A percentile compares a stretch with the other conserved stretches of the same genome.
Evolutionary conservation across 1,140 invertebrate species (phyloP).

Genomic region (Drosophila leontia): DNA sequence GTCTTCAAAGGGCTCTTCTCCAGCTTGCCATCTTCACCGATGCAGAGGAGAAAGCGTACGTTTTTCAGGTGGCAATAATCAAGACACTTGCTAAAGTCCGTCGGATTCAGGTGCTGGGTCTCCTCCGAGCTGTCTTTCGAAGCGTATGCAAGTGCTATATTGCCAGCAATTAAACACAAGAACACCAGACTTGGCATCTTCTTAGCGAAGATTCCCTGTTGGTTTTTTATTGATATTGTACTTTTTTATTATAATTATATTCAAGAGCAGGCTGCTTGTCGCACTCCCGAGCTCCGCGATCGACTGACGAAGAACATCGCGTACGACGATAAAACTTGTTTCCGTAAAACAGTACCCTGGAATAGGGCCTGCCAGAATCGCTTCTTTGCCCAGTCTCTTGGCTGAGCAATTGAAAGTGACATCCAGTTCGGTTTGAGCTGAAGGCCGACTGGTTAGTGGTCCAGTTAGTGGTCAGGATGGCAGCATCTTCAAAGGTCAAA

Average conservation of each 20-base stretch:
- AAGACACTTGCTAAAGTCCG: conserved; percentile 13
- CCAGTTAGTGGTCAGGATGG: conserved; percentile 11
- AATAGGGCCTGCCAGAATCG: conserved; percentile 31
- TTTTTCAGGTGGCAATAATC: conserved; percentile 43
- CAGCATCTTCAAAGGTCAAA: conserved; percentile 9
- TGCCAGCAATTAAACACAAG: conserved; percentile 15
- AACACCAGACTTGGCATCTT: conserved; percentile 26
- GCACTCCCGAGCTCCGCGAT: conserved; percentile 24
- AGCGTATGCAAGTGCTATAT: conserved; percentile 17
- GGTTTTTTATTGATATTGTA: not conserved
- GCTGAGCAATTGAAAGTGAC: not conserved
- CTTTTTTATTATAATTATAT: not conserved
- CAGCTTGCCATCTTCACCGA: conserved; percentile 10
- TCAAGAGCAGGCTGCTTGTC: conserved; percentile 37
- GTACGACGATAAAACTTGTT: conserved; percentile 27
- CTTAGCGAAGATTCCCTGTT: not conserved
- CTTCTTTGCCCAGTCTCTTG: not conserved
- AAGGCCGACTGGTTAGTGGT: conserved; percentile 21
- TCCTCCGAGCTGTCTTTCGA: conserved; percentile 15
- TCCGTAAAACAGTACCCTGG: conserved; percentile 15
- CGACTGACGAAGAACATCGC: conserved; percentile 41
- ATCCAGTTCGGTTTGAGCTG: not conserved
- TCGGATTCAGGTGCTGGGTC: not conserved
- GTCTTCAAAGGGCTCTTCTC: conserved; percentile 7
- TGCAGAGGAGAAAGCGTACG: conserved; percentile 34